Percentiles rank a stretch among this genome's conserved stretches.
phyloP scores from a whole-genome alignment of 2,113 vertebrate genomes.

The Pachypanchax playfairii region DNA sequence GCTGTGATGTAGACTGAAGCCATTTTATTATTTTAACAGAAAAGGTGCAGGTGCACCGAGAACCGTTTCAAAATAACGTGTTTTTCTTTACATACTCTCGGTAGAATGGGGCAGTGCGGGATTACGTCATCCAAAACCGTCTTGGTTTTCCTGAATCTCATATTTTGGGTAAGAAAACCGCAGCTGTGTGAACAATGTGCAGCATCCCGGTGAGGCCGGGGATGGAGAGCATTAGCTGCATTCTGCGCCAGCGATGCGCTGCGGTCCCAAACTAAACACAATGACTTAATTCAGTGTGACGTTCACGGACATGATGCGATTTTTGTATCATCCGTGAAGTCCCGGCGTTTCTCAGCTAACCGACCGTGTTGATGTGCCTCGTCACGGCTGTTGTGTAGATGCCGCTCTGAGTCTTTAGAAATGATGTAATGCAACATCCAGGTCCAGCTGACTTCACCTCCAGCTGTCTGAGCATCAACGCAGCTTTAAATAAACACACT shows the following conservation, averaged over 20 bases:
- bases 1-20: conserved; percentile 58
- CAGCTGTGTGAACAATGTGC: conserved; percentile 36
- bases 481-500: not conserved
- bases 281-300: too few relatives aligned
- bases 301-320: not conserved
- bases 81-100: not conserved
- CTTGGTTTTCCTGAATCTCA: conserved; percentile 95
- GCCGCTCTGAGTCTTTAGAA: conserved; percentile 20
- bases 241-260: conserved; percentile 64
- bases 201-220: conserved; percentile 38
- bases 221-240: conserved; percentile 40
- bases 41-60: conserved; percentile 65
- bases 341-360: not conserved
- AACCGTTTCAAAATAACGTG: conserved; percentile 4
- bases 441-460: conserved; percentile 21
- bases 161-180: conserved; percentile 91
- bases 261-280: too few relatives aligned
- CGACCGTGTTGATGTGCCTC: not conserved
- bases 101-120: conserved; percentile 87
- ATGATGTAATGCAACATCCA: conserved; percentile 55
- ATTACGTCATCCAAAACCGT: conserved; percentile 98
- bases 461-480: conserved; percentile 2
- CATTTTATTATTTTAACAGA: conserved; percentile 74
- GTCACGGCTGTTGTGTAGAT: conserved; percentile 4
- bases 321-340: not conserved